Evolutionary conservation across 2,888 invertebrate genomes (phyloP), one percentile per base, ranked within the genome.

Genomic region (Acronicta aceris): DNA sequence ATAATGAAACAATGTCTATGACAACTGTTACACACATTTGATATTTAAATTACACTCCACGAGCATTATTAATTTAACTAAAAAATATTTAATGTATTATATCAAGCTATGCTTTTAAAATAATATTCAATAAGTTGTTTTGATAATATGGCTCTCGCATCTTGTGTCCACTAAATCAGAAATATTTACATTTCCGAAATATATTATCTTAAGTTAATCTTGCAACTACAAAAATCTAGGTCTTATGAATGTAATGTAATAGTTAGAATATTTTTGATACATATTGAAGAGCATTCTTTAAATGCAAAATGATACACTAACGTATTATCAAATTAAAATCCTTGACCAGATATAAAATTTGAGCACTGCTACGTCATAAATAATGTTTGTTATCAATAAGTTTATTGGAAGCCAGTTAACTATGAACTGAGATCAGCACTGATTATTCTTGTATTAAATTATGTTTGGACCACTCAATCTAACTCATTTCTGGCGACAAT

Each of bases 21-120:
- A 78, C 76, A 74, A 74, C 61, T 65, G 59, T 71, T 71, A 58
- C 71, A 76, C 62, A 71, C 50, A 38, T 62, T 46, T 63, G 57
- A 70, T 59, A 54, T 62, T 62, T 54, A 63, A 72, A 72, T 65
- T 75, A 71, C 65, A 76, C 71, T 78, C 73, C 71, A 69, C 68
- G 69, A 78, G 73, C 69, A 73, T 61, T 65, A 63, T 63, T 58
- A 63, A 65, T 65, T 75, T 63, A 76, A 76, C 73, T 65, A 78
- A 73, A 77, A 71, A 65, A 65, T 57, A 68, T 63, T 59, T 59
- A 47, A 60, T 68, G 63, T 73, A 76, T 67, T 56, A 65, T 66
- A 68, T 59, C 65, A 77, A 78, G 78, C 77, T 78, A 78, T 76
- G 77, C 77, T 78, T 78, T 76, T 77, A 73, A 69, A 70, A 68